These are phyloP conservation scores for Conger conger DNA, from an alignment of 2,113 vertebrate genomes.

Conservation along the genomic window DNA sequence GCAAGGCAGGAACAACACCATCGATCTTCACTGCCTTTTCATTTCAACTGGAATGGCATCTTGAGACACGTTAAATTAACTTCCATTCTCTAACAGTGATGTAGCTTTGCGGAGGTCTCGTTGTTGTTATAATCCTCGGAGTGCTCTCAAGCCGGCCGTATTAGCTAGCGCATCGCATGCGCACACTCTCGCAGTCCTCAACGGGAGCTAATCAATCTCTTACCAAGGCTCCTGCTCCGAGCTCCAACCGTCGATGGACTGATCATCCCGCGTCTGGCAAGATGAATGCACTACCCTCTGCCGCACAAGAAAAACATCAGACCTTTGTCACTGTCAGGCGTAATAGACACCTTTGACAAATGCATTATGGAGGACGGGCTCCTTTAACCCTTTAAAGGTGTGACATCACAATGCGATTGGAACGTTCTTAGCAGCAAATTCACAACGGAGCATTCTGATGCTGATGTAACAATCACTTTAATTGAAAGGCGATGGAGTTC, in stretches of 20 bases:
- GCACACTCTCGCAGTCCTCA: neutral
- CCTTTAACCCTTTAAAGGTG: neutral
- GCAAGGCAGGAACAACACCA: neutral
- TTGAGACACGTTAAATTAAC: neutral
- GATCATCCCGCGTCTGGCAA: conserved; percentile 6
- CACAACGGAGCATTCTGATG: no score
- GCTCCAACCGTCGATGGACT: neutral
- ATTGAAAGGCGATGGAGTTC: neutral
- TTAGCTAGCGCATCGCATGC: neutral
- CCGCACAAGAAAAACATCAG: neutral
- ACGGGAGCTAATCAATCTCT: neutral
- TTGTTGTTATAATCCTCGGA: neutral
- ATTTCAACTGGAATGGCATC: neutral
- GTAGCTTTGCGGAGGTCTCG: neutral
- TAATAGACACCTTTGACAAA: neutral
- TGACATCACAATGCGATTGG: no score
- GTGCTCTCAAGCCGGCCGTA: neutral
- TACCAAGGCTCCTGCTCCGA: neutral
- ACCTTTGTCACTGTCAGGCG: neutral
- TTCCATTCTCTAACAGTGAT: no score
- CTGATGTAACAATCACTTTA: neutral
- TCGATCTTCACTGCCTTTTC: no score
- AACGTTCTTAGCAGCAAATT: no score
- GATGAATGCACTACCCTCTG: neutral
- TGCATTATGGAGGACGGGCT: neutral